phyloP scores from a whole-genome alignment of 1,140 invertebrate species.

The Caenorhabditis latens region DNA sequence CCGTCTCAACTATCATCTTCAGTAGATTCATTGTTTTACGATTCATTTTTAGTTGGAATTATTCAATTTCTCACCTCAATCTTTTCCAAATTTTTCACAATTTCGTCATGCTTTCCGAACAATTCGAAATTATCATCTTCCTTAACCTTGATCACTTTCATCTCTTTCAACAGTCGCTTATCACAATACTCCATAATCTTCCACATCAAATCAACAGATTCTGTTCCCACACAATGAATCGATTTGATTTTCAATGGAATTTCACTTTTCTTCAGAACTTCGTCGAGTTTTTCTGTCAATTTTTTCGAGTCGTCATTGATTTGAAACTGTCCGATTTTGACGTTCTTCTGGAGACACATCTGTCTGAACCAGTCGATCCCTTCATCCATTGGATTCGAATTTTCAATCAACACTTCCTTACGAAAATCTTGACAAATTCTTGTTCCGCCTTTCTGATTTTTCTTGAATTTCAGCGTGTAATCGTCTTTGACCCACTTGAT shows the following conservation, averaged over 20 bases:
- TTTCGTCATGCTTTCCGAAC: not conserved
- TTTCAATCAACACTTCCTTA: not conserved
- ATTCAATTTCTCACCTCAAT: not conserved
- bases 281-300: not conserved
- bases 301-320: not conserved
- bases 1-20: no score
- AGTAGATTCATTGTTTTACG: not conserved
- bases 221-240: not conserved
- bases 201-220: not conserved
- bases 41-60: not conserved
- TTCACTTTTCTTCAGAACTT: not conserved
- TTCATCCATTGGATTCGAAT: not conserved
- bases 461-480: not conserved
- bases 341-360: no score
- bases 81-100: not conserved
- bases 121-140: not conserved
- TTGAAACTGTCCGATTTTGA: no score
- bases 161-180: not conserved
- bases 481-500: not conserved
- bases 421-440: not conserved
- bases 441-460: not conserved
- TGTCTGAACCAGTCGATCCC: not conserved
- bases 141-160: not conserved
- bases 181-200: not conserved
- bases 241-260: not conserved